Percentiles rank a stretch among this genome's conserved stretches.
Conservation (phyloP, 2,113 vertebrate genomes). For the Tragelaphus imberbis region DNA sequence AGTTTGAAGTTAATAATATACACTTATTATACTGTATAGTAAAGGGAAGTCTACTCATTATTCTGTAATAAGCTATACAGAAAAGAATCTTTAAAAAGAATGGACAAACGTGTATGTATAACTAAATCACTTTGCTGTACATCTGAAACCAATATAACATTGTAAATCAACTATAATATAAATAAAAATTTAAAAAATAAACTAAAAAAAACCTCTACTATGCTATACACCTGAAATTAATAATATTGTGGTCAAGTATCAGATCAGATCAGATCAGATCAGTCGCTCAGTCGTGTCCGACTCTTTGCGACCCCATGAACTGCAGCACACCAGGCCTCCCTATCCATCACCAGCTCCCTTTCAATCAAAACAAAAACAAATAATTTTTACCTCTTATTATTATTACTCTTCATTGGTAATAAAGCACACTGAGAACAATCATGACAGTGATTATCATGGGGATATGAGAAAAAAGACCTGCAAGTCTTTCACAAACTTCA, state of each 20-base stretch:
- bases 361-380: not conserved
- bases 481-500: not conserved
- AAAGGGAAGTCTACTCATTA: not conserved
- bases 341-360: not conserved
- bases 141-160: not conserved
- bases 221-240: not conserved
- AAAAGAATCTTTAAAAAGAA: not conserved
- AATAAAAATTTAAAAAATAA: not conserved
- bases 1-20: not conserved
- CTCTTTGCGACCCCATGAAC: too few species aligned
- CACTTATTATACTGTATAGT: not conserved
- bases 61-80: not conserved
- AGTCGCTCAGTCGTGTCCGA: too few species aligned
- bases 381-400: not conserved
- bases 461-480: not conserved
- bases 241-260: not conserved
- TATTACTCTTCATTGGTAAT: not conserved
- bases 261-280: too few species aligned
- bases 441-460: not conserved
- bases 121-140: not conserved
- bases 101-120: not conserved
- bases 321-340: too few species aligned
- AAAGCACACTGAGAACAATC: not conserved
- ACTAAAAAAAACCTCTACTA: not conserved
- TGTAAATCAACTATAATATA: not conserved